Conservation (phyloP, 1,140 invertebrate genomes). For the Belonocnema kinseyi region DNA sequence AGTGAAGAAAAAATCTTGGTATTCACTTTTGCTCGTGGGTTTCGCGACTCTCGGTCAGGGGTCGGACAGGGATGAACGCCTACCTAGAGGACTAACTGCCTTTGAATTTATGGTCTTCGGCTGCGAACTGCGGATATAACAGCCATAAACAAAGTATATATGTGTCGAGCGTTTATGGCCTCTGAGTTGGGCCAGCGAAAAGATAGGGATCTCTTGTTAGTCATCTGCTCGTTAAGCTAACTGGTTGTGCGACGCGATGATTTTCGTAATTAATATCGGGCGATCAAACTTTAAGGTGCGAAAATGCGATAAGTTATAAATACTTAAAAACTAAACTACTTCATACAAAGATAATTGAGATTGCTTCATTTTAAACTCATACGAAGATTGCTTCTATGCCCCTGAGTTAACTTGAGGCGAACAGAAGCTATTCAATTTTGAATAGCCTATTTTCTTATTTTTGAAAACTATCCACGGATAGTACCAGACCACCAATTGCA, state of each 20-base stretch:
- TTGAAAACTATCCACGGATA: too few relatives aligned
- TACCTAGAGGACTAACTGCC: constrained; percentile 50
- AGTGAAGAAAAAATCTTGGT: constrained; percentile 41
- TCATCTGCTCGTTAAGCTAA: constrained; percentile 67
- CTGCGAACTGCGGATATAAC: constrained; percentile 55
- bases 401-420: too few relatives aligned
- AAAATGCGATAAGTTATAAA: background rate
- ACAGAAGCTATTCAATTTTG: too few relatives aligned
- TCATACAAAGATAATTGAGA: background rate
- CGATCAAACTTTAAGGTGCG: background rate
- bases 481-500: too few relatives aligned
- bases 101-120: constrained; percentile 62
- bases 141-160: constrained; percentile 67
- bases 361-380: too few relatives aligned
- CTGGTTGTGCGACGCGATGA: constrained; percentile 57
- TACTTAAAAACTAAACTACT: background rate
- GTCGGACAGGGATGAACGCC: constrained; percentile 43
- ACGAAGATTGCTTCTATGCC: too few relatives aligned
- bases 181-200: constrained; percentile 56
- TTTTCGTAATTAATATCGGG: constrained; percentile 56
- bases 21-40: constrained; percentile 55
- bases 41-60: constrained; percentile 52
- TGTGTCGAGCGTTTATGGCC: constrained; percentile 59
- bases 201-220: constrained; percentile 65
- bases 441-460: too few relatives aligned